Conservation (phyloP, 2,113 vertebrate species). For the Smithornis capensis region DNA sequence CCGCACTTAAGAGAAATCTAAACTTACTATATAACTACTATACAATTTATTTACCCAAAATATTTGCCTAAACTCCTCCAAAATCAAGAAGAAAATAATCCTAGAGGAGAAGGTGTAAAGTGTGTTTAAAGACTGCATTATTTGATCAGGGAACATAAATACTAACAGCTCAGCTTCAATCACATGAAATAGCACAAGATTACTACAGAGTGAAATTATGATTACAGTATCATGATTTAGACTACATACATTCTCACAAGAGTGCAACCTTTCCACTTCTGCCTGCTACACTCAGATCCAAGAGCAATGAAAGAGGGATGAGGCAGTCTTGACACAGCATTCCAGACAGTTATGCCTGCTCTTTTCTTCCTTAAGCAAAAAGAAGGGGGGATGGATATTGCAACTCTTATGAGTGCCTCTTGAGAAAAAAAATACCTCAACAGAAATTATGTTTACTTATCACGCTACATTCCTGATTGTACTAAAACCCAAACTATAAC, state of each 20-base stretch:
- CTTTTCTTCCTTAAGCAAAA: background rate
- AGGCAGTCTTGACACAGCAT: background rate
- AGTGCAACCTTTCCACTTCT: background rate
- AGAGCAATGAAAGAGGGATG: background rate
- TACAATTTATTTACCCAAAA: background rate
- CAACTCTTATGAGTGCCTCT: background rate
- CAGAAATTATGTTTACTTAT: background rate
- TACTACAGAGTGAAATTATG: background rate
- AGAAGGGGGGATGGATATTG: background rate
- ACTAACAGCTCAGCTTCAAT: background rate
- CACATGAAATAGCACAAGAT: background rate
- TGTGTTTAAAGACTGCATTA: background rate
- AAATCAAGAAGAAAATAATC: conserved; percentile 9
- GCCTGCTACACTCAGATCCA: background rate
- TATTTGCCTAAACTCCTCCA: background rate
- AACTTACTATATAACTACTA: background rate
- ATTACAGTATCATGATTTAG: background rate
- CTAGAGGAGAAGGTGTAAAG: background rate
- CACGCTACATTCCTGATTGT: background rate
- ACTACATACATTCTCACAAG: background rate
- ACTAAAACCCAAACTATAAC: background rate
- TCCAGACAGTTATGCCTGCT: background rate
- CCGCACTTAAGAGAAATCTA: background rate
- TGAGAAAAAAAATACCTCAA: background rate
- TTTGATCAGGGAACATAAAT: background rate